A percentile compares a stretch with the other conserved stretches of the same genome.
These are phyloP conservation scores for Heteractis magnifica DNA, from an alignment of 92 coral and sea anemone species.

Conservation along the genomic window DNA sequence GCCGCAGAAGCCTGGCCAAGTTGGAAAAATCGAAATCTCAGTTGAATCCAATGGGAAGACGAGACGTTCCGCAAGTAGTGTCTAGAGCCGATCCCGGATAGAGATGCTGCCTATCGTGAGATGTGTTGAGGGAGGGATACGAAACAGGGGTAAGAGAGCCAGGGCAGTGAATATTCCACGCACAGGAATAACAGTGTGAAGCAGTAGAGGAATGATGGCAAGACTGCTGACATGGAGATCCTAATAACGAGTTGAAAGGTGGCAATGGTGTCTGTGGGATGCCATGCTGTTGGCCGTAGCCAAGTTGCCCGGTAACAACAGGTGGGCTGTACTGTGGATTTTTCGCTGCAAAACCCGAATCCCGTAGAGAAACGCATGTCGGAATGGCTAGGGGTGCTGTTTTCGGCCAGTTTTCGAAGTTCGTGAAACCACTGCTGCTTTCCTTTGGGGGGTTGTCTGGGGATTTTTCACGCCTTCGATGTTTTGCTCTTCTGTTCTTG, in stretches of 20 bases:
- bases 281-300: slow-evolving; percentile 4
- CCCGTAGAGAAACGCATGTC: slow-evolving; percentile 4
- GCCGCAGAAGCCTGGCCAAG: too few relatives aligned
- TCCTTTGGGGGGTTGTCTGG: slow-evolving; percentile 20
- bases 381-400: neutral
- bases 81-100: slow-evolving; percentile 17
- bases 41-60: slow-evolving; percentile 20
- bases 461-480: slow-evolving; percentile 74
- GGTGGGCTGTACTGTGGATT: neutral
- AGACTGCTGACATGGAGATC: slow-evolving; percentile 26
- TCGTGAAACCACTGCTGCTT: slow-evolving; percentile 32
- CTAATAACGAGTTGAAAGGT: slow-evolving; percentile 28
- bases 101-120: slow-evolving; percentile 6
- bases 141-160: slow-evolving; percentile 18
- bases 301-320: neutral
- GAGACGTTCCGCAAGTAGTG: neutral
- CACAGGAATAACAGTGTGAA: slow-evolving; percentile 13
- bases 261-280: slow-evolving; percentile 23
- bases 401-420: slow-evolving; percentile 15
- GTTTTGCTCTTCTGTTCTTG: slow-evolving; percentile 91
- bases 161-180: slow-evolving; percentile 29
- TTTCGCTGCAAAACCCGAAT: neutral
- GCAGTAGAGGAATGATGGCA: slow-evolving; percentile 15
- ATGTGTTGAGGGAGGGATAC: neutral
- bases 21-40: neutral